A percentile compares a stretch with the other conserved stretches of the same genome.
Conservation (phyloP, 1,140 invertebrate genomes). For the Plectus sambesii region DNA sequence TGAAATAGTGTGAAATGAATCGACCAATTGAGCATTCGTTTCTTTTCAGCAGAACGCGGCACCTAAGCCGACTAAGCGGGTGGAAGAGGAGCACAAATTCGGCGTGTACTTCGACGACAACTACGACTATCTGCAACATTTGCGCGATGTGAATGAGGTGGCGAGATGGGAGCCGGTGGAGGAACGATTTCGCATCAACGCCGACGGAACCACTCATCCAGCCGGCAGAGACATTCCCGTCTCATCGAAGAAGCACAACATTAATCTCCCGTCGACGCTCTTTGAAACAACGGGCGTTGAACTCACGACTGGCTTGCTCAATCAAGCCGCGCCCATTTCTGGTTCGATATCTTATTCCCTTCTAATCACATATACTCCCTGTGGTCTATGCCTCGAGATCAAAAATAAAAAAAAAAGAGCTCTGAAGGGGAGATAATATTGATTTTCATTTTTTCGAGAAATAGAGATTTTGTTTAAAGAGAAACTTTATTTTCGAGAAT, state of each 20-base stretch:
- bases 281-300: slow-evolving; percentile 71
- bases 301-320: slow-evolving; percentile 73
- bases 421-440: too few species aligned
- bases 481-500: too few species aligned
- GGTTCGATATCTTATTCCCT: slow-evolving; percentile 49
- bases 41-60: too few species aligned
- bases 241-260: slow-evolving; percentile 20
- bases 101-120: slow-evolving; percentile 92
- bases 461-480: too few species aligned
- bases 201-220: slow-evolving; percentile 46
- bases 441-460: too few species aligned
- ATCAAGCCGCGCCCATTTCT: slow-evolving; percentile 64
- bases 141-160: slow-evolving; percentile 56
- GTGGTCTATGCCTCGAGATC: slow-evolving; percentile 4
- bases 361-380: neutral
- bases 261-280: slow-evolving; percentile 72
- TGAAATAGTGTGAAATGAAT: slow-evolving; percentile 45
- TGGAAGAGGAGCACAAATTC: slow-evolving; percentile 71
- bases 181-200: slow-evolving; percentile 13
- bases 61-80: too few species aligned
- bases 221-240: slow-evolving; percentile 34
- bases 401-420: too few species aligned
- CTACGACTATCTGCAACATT: slow-evolving; percentile 86
- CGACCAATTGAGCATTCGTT: too few species aligned
- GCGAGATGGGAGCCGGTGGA: slow-evolving; percentile 52